A percentile compares a stretch with the other conserved stretches of the same genome.
Evolutionary conservation across 1,140 invertebrate genomes (phyloP).

Genomic region (silkworm (Bombyx mori)): DNA sequence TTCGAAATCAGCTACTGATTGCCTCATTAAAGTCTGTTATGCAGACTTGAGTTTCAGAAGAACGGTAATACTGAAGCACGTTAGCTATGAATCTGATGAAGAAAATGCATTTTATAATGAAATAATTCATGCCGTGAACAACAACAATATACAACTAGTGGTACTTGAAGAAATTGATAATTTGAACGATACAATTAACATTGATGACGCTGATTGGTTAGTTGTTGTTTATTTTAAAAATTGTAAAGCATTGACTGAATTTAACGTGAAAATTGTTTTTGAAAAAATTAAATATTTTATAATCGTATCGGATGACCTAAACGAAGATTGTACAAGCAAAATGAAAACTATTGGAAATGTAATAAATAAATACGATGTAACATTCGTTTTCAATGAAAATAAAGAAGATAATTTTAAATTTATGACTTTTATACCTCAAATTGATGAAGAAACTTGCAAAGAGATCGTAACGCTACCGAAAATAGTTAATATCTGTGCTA

Average conservation of each 20-base stretch:
- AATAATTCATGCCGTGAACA: constrained; percentile 6
- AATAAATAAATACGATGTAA: constrained; percentile 21
- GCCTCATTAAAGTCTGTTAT: constrained; percentile 12
- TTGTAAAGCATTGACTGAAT: constrained; percentile 13
- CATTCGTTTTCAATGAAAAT: constrained; percentile 20
- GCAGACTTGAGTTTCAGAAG: constrained; percentile 11
- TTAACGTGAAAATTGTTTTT: constrained; percentile 10
- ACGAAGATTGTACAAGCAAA: constrained; percentile 10
- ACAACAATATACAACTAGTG: constrained; percentile 5
- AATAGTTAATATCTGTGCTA: constrained; percentile 25
- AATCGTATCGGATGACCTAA: constrained; percentile 15
- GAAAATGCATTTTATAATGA: constrained; percentile 9
- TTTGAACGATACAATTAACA: constrained; percentile 5
- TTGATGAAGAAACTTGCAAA: constrained; percentile 30
- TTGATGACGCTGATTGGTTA: constrained; percentile 18
- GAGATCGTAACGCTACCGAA: constrained; percentile 12
- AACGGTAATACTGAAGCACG: constrained; percentile 11
- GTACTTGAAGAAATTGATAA: constrained; percentile 8
- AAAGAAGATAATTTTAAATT: constrained; percentile 13
- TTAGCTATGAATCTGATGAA: background rate
- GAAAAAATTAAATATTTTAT: constrained; percentile 27
- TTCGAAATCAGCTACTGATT: constrained; percentile 9
- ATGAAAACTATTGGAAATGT: constrained; percentile 11
- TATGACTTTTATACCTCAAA: constrained; percentile 21
- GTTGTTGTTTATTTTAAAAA: constrained; percentile 17